Base-by-base conservation (phyloP, 2,888 invertebrate species). In the Galeruca laticollis region DNA sequence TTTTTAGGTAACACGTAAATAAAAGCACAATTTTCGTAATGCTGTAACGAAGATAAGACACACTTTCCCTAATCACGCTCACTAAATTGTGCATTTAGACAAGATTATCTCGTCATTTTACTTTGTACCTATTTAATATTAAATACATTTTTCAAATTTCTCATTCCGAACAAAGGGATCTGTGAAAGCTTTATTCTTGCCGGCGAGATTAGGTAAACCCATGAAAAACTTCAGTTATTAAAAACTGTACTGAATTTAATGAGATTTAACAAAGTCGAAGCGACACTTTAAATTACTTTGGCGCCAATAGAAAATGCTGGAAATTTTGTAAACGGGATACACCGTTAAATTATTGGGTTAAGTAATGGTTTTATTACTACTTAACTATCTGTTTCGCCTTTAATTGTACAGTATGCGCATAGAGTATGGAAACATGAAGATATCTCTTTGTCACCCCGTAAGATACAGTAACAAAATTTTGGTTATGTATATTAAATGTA, bases 21-120 rank as follows among this genome's bases (percentile, higher is more conserved):
- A 73, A 72, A 69, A 69, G 71, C 65, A 71, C 75, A 71, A n/a
- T 72, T 74, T 59, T 65, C 43, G 69, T 74, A 73, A 75, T 75
- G 71, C 73, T 69, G 68, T 67, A 59, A 69, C 47, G 73, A 71
- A 73, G 59, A 68, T 61, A 65, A 72, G 68, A 43, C 61, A 43
- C 61, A 59, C 57, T 59, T 57, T 47, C 49, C n/a, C 49, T 62
- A 68, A 68, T 68, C 62, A 52, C 57, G 62, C 56, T 56, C 62
- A 59, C 57, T 68, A 62, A 62, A 66, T 66, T 49, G 59, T 37
- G 66, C 56, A 56, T 33, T 66, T 66, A 59, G 51, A 37, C 49
- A 51, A 59, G 35, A 66, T 66, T 60, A 60, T 60, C 59, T 51
- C 59, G 66, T 59, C 66, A 60, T 66, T 66, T 66, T 43, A 35